Evolutionary conservation across 2,113 vertebrate genomes (phyloP).

Genomic region (Corythoichthys intestinalis): DNA sequence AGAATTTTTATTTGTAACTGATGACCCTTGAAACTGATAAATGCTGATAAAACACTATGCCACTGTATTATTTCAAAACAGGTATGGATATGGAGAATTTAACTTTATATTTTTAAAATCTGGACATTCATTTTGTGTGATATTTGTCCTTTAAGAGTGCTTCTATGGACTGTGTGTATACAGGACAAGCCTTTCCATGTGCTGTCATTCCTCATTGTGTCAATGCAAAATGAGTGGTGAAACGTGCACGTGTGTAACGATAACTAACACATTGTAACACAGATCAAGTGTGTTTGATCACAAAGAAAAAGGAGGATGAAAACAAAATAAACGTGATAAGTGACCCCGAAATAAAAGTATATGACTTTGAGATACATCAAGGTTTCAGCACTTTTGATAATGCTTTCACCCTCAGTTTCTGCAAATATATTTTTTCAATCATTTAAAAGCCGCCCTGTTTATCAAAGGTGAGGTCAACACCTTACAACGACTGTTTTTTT

Average conservation of each 20-base stretch:
- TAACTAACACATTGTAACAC: slow-evolving; percentile 13
- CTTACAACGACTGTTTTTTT: too few species aligned
- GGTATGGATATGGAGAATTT: too few species aligned
- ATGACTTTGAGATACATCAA: slow-evolving; percentile 21
- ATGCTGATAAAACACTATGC: too few species aligned
- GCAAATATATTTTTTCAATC: slow-evolving; percentile 23
- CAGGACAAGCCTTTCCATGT: slow-evolving; percentile 5
- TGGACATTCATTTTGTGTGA: too few species aligned
- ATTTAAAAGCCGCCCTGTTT: slow-evolving; percentile 48
- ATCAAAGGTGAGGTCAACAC: slow-evolving; percentile 42
- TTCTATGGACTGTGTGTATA: slow-evolving; percentile 1
- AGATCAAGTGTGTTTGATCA: slow-evolving; percentile 43
- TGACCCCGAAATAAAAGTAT: slow-evolving; percentile 32
- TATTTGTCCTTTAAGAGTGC: not conserved
- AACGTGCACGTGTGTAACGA: slow-evolving; percentile 26
- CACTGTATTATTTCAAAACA: too few species aligned
- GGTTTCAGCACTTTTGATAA: not conserved
- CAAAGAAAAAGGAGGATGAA: slow-evolving; percentile 21
- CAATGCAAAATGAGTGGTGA: slow-evolving; percentile 36
- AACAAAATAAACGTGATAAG: slow-evolving; percentile 33
- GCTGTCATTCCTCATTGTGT: slow-evolving; percentile 29
- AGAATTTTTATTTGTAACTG: too few species aligned
- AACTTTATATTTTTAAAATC: too few species aligned
- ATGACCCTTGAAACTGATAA: too few species aligned
- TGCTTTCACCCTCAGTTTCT: slow-evolving; percentile 5